Conservation (phyloP, 2,888 invertebrate genomes). For the Amphipoea lucens region DNA sequence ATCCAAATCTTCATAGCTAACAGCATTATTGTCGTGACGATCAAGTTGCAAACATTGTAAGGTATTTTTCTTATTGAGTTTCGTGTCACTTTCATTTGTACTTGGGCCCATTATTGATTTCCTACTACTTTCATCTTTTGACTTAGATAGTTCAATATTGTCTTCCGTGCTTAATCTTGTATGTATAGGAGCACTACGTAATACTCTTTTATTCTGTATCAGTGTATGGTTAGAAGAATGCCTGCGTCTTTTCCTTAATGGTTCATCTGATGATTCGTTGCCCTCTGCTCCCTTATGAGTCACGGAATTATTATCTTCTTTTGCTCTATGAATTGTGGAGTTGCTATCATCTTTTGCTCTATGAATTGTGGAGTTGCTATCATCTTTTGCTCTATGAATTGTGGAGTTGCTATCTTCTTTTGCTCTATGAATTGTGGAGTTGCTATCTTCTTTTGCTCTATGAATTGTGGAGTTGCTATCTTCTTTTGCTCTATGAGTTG, state of each 20-base stretch:
- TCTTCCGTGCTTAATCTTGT: slow-evolving; percentile 38
- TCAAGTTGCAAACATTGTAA: neutral
- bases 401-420: neutral
- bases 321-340: neutral
- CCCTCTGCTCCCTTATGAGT: neutral
- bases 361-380: neutral
- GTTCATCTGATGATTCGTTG: slow-evolving; percentile 18
- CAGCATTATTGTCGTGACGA: slow-evolving; percentile 23
- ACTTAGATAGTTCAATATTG: slow-evolving; percentile 26
- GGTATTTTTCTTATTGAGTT: slow-evolving; percentile 6
- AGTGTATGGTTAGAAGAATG: slow-evolving; percentile 63
- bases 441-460: slow-evolving; percentile 9
- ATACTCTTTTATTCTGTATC: slow-evolving; percentile 65
- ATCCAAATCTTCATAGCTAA: slow-evolving; percentile 72
- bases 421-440: neutral
- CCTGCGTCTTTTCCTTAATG: slow-evolving; percentile 66
- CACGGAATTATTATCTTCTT: slow-evolving; percentile 11
- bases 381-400: slow-evolving; percentile 1
- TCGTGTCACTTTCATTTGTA: slow-evolving; percentile 6
- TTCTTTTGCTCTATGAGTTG: neutral
- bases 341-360: slow-evolving; percentile 10
- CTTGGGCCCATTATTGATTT: slow-evolving; percentile 2
- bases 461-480: neutral
- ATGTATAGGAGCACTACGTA: slow-evolving; percentile 71
- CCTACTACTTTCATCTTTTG: slow-evolving; percentile 12